These are phyloP conservation scores for Ancistrus triradiatus DNA, from an alignment of 2,113 vertebrate species.

Conservation along the genomic window DNA sequence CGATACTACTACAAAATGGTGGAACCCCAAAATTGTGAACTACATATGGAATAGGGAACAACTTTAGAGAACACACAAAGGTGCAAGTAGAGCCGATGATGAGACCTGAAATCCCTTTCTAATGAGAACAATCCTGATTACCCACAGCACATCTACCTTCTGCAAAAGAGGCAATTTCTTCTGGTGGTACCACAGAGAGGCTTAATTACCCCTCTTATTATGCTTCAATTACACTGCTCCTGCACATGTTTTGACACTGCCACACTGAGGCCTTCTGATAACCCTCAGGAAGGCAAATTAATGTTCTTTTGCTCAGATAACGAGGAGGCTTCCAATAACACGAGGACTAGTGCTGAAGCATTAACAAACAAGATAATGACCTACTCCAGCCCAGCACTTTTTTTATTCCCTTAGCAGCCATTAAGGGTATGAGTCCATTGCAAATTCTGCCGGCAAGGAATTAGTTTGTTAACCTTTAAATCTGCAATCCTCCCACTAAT, in stretches of 20 bases:
- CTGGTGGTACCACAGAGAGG: slow-evolving; percentile 52
- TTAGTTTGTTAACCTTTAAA: not conserved
- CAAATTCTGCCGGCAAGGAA: not conserved
- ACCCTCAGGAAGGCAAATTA: slow-evolving; percentile 55
- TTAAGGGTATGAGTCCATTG: not conserved
- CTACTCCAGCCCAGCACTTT: slow-evolving; percentile 24
- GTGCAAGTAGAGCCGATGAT: too few relatives aligned
- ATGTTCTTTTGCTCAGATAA: slow-evolving; percentile 50
- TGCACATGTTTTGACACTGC: slow-evolving; percentile 41
- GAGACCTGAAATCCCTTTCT: too few relatives aligned
- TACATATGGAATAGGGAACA: too few relatives aligned
- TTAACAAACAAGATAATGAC: slow-evolving; percentile 62
- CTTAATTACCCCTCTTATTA: slow-evolving; percentile 60
- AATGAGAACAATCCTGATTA: too few relatives aligned
- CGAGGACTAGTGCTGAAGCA: slow-evolving; percentile 47
- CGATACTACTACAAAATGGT: too few relatives aligned
- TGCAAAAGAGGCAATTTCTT: slow-evolving; percentile 49
- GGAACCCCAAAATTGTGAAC: too few relatives aligned
- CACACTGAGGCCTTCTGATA: slow-evolving; percentile 47
- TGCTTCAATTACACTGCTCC: slow-evolving; percentile 53
- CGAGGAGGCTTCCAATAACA: slow-evolving; percentile 53
- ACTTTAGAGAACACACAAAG: too few relatives aligned
- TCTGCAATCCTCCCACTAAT: not conserved
- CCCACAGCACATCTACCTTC: slow-evolving; percentile 40
- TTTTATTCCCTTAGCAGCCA: not conserved